Evolutionary conservation across 2,113 vertebrate genomes (phyloP).

Genomic region (Callithrix jacchus): DNA sequence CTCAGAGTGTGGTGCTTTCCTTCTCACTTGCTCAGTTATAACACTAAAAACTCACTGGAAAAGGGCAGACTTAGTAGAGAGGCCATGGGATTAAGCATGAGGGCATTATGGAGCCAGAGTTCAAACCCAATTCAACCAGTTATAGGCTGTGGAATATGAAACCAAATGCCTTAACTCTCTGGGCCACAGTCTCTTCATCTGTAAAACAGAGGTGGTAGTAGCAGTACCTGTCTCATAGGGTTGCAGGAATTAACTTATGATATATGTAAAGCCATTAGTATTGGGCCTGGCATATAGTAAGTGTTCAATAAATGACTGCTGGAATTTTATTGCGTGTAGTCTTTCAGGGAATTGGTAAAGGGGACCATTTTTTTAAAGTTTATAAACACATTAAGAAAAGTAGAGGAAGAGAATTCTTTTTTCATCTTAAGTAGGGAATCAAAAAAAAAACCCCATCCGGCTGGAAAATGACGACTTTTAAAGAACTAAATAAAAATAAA

Average conservation of each 20-base stretch:
- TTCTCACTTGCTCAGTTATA: too few relatives aligned
- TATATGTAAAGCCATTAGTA: neutral
- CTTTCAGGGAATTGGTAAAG: neutral
- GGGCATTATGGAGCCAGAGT: neutral
- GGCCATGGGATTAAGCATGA: neutral
- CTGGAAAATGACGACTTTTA: neutral
- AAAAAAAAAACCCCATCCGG: neutral
- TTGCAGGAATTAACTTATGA: neutral
- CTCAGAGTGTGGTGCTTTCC: too few relatives aligned
- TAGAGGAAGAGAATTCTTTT: neutral
- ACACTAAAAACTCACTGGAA: neutral
- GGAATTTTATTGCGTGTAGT: neutral
- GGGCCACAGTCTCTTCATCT: neutral
- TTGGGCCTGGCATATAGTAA: neutral
- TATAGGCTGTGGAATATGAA: neutral
- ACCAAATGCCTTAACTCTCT: neutral
- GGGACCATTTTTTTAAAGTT: neutral
- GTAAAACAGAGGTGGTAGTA: neutral
- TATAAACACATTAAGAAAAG: neutral
- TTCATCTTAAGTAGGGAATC: neutral
- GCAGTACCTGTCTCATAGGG: neutral
- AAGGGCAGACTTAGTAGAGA: neutral
- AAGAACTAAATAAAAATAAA: neutral
- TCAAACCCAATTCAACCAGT: neutral
- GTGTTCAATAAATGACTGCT: neutral